Conservation (phyloP, 2,888 invertebrate species). For the Trachelus stipa region DNA sequence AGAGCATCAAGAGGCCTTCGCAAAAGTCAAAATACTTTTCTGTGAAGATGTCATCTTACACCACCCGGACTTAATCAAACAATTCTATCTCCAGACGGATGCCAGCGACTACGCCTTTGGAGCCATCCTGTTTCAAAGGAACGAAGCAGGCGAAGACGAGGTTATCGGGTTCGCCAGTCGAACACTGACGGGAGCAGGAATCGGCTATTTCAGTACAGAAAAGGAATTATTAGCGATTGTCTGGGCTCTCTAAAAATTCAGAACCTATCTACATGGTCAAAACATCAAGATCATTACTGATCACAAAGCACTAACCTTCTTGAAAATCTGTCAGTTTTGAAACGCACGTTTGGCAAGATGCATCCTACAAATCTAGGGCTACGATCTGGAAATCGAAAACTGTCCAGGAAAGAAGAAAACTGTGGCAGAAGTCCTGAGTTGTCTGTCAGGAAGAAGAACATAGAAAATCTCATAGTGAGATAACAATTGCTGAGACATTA, state of each 20-base stretch:
- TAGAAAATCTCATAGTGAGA: too few species aligned
- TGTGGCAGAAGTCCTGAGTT: constrained; percentile 39
- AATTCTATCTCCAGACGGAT: constrained; percentile 19
- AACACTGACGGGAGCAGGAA: constrained; percentile 31
- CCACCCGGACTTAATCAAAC: constrained; percentile 12
- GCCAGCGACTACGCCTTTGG: constrained; percentile 29
- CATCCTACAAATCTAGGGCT: constrained; percentile 42
- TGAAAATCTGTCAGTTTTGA: constrained; percentile 39
- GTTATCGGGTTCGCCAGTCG: constrained; percentile 39
- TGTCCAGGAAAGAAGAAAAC: constrained; percentile 38
- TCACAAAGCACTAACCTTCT: constrained; percentile 42
- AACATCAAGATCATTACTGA: constrained; percentile 36
- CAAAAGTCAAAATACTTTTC: constrained; percentile 26
- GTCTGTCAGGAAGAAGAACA: constrained; percentile 12
- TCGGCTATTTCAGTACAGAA: constrained; percentile 23
- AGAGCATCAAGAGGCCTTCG: constrained; percentile 22
- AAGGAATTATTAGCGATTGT: not conserved
- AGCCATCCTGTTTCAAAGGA: constrained; percentile 14
- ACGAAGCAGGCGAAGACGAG: constrained; percentile 13
- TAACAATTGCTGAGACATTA: too few species aligned
- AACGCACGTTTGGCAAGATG: constrained; percentile 41
- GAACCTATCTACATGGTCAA: not conserved
- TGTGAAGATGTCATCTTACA: constrained; percentile 4
- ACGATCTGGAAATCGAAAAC: constrained; percentile 34
- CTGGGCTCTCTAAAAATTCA: not conserved